Percentiles rank a stretch among this genome's conserved stretches.
Evolutionary conservation across 2,113 vertebrate species (phyloP).

Genomic region (Ophthalmotilapia sp.): DNA sequence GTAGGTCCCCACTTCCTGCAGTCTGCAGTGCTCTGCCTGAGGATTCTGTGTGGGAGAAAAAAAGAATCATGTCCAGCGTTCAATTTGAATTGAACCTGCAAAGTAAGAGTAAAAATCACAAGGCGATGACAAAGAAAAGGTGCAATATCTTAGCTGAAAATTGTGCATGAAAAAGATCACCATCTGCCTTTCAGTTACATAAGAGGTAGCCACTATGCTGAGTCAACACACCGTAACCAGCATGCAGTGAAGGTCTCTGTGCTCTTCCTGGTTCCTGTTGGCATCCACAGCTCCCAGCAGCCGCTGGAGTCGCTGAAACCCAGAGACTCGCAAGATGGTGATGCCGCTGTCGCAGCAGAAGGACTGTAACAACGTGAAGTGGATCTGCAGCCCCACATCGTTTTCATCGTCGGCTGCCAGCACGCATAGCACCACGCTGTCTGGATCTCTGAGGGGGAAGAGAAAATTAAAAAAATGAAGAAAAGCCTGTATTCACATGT

Average conservation of each 20-base stretch:
- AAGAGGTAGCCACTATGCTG: neutral
- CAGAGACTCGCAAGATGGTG: conserved; percentile 83
- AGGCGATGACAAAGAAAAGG: neutral
- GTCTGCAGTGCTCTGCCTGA: conserved; percentile 76
- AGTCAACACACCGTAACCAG: conserved; percentile 82
- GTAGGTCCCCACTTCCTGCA: conserved; percentile 82
- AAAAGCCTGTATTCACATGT: neutral
- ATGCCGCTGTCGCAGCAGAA: conserved; percentile 93
- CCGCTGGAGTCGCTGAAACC: conserved; percentile 76
- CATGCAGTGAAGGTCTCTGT: conserved; percentile 86
- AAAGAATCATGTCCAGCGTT: neutral
- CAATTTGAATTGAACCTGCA: neutral
- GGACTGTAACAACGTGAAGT: conserved; percentile 89
- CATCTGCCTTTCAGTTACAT: neutral
- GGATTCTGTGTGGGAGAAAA: conserved; percentile 67
- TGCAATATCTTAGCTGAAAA: neutral
- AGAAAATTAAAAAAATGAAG: neutral
- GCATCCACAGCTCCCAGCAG: conserved; percentile 69
- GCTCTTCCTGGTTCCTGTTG: conserved; percentile 69
- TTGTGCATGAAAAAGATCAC: neutral
- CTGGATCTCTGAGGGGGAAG: conserved; percentile 79
- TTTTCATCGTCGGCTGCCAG: conserved; percentile 81
- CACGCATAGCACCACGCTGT: conserved; percentile 87
- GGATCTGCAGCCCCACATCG: conserved; percentile 87
- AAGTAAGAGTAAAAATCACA: neutral